These are phyloP conservation scores for Hypotaenidia philippensis DNA, from an alignment of 2,797 vertebrate species.

Conservation along the genomic window DNA sequence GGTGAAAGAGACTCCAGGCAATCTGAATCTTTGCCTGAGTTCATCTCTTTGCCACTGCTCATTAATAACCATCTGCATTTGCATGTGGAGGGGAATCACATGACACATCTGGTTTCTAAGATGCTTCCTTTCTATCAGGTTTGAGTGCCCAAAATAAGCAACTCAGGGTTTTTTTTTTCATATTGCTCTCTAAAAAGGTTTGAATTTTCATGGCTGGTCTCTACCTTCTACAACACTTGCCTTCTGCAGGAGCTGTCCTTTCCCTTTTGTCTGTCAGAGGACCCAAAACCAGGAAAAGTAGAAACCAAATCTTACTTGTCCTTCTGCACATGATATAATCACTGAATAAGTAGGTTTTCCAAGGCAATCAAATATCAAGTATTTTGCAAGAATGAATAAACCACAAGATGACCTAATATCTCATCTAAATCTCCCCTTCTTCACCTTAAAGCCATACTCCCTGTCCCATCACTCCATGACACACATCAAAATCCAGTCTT, in stretches of 20 bases:
- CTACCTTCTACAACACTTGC: not conserved
- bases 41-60: not conserved
- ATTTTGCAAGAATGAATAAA: not conserved
- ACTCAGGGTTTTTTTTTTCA: not conserved
- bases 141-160: not conserved
- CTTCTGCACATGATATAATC: not conserved
- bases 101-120: not conserved
- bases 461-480: too few species aligned
- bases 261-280: not conserved
- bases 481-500: not conserved
- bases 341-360: not conserved
- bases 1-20: not conserved
- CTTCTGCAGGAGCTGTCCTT: not conserved
- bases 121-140: not conserved
- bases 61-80: not conserved
- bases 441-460: too few species aligned
- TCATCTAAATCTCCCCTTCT: too few species aligned
- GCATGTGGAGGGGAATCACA: not conserved
- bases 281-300: not conserved
- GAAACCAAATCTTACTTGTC: not conserved
- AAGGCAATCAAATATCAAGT: not conserved
- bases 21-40: not conserved
- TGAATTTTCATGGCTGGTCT: not conserved
- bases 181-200: fast-evolving
- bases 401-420: too few species aligned